Conservation (phyloP, 2,113 vertebrate species). For the Gymnorhina tibicen region DNA sequence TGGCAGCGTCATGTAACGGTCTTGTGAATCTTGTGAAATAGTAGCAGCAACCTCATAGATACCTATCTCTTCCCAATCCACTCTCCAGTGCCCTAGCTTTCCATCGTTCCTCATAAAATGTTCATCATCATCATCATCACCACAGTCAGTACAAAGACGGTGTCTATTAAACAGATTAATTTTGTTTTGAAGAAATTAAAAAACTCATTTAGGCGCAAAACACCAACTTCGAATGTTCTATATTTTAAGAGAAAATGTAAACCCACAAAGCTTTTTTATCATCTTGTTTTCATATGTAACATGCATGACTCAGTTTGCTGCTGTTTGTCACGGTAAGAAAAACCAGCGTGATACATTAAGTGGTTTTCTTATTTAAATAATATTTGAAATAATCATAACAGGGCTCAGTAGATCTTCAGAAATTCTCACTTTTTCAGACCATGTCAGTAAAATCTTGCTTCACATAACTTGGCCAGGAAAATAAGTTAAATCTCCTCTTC, state of each 20-base stretch:
- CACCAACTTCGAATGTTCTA: neutral
- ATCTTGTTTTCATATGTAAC: neutral
- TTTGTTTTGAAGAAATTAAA: neutral
- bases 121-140: neutral
- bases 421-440: neutral
- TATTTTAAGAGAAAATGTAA: neutral
- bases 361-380: neutral
- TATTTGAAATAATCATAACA: neutral
- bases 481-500: neutral
- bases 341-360: neutral
- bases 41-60: neutral
- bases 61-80: neutral
- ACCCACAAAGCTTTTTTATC: neutral
- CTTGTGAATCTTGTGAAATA: neutral
- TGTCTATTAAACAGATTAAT: neutral
- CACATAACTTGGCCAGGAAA: neutral
- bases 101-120: neutral
- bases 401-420: neutral
- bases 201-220: neutral
- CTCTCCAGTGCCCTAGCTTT: neutral
- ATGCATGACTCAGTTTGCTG: neutral
- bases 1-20: rapidly evolving
- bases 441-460: neutral
- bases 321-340: neutral
- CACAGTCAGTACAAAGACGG: neutral